These are phyloP conservation scores for Muscicapa comitata DNA, from an alignment of 2,797 vertebrate genomes.

Conservation along the genomic window DNA sequence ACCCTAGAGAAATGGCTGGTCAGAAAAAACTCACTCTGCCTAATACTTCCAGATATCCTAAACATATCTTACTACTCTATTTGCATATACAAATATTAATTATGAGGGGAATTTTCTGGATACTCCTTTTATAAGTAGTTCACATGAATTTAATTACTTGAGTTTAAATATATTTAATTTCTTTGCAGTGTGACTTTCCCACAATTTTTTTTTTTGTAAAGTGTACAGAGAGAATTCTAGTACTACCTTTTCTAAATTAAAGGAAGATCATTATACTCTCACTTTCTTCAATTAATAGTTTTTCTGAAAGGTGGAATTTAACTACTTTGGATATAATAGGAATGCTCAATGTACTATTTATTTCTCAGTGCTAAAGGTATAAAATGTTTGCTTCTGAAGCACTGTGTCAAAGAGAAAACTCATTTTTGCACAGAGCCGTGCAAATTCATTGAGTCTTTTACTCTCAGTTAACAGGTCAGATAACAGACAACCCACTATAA, in stretches of 20 bases:
- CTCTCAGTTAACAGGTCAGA: neutral
- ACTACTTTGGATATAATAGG: neutral
- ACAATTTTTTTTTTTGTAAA: neutral
- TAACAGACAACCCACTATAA: neutral
- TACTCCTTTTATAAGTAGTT: neutral
- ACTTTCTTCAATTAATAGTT: neutral
- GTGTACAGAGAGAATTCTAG: neutral
- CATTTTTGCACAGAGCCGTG: neutral
- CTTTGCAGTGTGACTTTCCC: neutral
- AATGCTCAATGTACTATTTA: neutral
- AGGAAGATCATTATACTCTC: neutral
- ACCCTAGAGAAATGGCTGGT: neutral
- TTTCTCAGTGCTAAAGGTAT: neutral
- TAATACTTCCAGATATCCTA: neutral
- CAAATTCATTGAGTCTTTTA: neutral
- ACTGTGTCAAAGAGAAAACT: neutral
- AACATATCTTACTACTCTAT: neutral
- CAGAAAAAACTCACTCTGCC: neutral
- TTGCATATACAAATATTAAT: neutral
- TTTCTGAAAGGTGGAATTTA: neutral
- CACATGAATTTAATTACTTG: neutral
- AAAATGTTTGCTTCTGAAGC: neutral
- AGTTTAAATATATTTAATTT: neutral
- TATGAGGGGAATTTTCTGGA: neutral
- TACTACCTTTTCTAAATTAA: neutral